Conservation (phyloP, 2,888 invertebrate genomes). For the Neoitamus cyanurus region DNA sequence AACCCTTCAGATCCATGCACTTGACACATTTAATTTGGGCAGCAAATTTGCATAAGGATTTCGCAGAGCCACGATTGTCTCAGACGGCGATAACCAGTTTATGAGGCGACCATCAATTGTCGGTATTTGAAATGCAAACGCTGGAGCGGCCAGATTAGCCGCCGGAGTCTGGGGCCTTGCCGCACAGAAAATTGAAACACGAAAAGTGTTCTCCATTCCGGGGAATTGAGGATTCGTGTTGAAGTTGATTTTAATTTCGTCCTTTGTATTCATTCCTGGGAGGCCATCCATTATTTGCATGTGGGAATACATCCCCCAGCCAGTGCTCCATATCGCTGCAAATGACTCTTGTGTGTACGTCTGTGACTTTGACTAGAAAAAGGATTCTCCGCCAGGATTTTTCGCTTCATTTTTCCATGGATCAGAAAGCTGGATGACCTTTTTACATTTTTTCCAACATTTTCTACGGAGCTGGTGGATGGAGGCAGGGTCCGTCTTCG, state of each 20-base stretch:
- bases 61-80: too few relatives aligned
- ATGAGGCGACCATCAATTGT: too few relatives aligned
- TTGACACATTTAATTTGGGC: too few relatives aligned
- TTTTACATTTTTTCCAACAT: not conserved
- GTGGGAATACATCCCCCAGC: not conserved
- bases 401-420: not conserved
- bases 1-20: too few relatives aligned
- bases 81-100: too few relatives aligned
- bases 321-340: not conserved
- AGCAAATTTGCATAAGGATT: too few relatives aligned
- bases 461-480: not conserved
- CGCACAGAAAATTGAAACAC: too few relatives aligned
- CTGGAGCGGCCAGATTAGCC: too few relatives aligned
- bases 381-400: slow-evolving; percentile 2
- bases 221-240: slow-evolving; percentile 10
- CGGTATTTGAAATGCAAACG: too few relatives aligned
- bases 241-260: slow-evolving; percentile 29
- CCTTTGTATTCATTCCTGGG: slow-evolving; percentile 34
- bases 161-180: too few relatives aligned
- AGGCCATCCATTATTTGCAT: slow-evolving; percentile 26
- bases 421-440: not conserved
- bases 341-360: not conserved
- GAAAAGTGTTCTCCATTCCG: too few relatives aligned
- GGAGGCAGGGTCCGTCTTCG: not conserved
- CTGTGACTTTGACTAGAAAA: not conserved